These are phyloP conservation scores for Camponotus fellah DNA, from an alignment of 2,888 invertebrate species.

Conservation along the genomic window DNA sequence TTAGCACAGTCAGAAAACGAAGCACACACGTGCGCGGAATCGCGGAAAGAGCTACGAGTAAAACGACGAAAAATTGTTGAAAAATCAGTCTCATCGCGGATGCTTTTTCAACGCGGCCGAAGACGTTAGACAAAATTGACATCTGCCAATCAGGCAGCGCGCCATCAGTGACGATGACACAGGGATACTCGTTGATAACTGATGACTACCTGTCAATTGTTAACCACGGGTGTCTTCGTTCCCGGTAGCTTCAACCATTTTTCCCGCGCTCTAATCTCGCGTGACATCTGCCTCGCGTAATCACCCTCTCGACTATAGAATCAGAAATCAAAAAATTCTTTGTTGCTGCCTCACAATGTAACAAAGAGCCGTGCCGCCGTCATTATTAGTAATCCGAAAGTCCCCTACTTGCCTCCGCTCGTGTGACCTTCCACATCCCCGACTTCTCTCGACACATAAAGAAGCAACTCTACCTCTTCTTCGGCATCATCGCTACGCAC, in stretches of 20 bases:
- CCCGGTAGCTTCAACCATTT: conserved; percentile 21
- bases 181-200: conserved; percentile 66
- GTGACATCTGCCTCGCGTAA: conserved; percentile 52
- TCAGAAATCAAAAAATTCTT: conserved; percentile 53
- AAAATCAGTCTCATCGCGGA: conserved; percentile 50
- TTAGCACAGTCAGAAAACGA: conserved; percentile 46
- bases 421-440: conserved; percentile 42
- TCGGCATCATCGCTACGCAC: not conserved
- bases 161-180: conserved; percentile 72
- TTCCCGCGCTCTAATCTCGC: conserved; percentile 49
- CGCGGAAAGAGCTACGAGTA: conserved; percentile 3
- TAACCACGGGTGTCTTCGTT: conserved; percentile 62
- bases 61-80: conserved; percentile 45
- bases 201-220: conserved; percentile 63
- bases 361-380: conserved; percentile 46
- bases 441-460: not conserved
- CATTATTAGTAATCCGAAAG: conserved; percentile 56
- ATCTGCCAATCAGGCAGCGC: conserved; percentile 59
- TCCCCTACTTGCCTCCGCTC: conserved; percentile 31
- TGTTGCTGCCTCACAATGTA: conserved; percentile 53
- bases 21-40: not conserved
- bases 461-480: conserved; percentile 20
- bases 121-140: conserved; percentile 62
- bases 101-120: conserved; percentile 44
- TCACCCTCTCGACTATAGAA: conserved; percentile 54